Evolutionary conservation across 2,888 invertebrate species (phyloP).

Genomic region (Ditula angustiorana): DNA sequence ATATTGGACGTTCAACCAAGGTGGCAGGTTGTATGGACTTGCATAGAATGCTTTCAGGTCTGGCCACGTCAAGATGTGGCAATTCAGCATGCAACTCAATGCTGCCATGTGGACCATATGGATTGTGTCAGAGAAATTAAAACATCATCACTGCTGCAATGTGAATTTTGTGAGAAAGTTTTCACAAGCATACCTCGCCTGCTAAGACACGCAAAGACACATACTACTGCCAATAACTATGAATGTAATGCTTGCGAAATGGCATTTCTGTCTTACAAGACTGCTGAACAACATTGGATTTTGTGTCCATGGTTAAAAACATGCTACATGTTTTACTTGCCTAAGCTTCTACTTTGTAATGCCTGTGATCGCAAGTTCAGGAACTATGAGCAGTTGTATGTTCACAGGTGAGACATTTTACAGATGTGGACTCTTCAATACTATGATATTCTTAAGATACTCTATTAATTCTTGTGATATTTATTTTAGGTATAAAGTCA

Average conservation of each 20-base stretch:
- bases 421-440: constrained; percentile 19
- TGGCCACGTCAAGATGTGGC: constrained; percentile 76
- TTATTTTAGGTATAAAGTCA: constrained; percentile 71
- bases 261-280: constrained; percentile 69
- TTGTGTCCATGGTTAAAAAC: constrained; percentile 72
- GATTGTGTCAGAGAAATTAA: constrained; percentile 74
- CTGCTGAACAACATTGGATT: constrained; percentile 75
- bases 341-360: constrained; percentile 77
- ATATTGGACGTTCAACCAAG: constrained; percentile 65
- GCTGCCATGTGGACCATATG: constrained; percentile 62
- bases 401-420: constrained; percentile 66
- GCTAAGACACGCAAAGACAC: constrained; percentile 75
- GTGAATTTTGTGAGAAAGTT: constrained; percentile 80
- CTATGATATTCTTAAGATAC: neutral
- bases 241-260: constrained; percentile 85
- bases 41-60: constrained; percentile 79
- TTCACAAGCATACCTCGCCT: constrained; percentile 77
- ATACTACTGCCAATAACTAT: constrained; percentile 88
- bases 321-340: constrained; percentile 71
- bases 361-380: constrained; percentile 79
- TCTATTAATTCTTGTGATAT: neutral
- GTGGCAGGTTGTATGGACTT: constrained; percentile 82
- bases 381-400: constrained; percentile 79
- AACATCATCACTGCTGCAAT: constrained; percentile 75
- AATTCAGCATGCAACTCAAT: constrained; percentile 65